Evolutionary conservation across 2,797 vertebrate genomes (phyloP), one percentile per base, ranked within the genome.

Genomic region (Sarcoramphus papa): DNA sequence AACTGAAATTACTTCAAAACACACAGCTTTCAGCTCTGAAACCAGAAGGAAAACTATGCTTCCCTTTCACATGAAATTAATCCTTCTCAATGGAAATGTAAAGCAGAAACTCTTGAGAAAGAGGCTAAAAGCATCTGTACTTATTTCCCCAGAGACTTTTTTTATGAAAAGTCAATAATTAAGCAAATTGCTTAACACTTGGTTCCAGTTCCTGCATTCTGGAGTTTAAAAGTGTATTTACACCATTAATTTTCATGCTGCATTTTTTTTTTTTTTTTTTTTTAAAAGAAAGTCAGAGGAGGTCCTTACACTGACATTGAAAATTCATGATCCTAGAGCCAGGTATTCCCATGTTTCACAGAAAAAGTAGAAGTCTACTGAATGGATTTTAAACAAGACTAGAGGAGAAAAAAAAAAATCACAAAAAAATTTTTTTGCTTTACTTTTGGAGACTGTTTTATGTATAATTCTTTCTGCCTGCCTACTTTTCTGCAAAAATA

Each of bases 11-110:
- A 98, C 98, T 98, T 97, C 98, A 97, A 96, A 98, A 97, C 97
- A 98, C 97, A 98, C 98, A 98, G 98, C 98, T 99, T 98, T 99
- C 98, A 97, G 98, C 98, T 98, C 98, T 98, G 98, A 98, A 98
- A 98, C 97, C 97, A 97, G 97, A 97, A 97, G 95, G 96, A 97
- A 98, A 98, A 97, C 95, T 97, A 91, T 95, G 96, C 97, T 97
- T 98, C 96, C 96, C 95, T 98, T 98, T 97, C 97, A 97, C 93
- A 30, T 90, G 89, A 97, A 96, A 95, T 95, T 95, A 97, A 92
- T 96, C 96, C 96, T 97, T 94, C 92, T 97, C 90, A 93, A 95
- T 97, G 97, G 97, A 97, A 97, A 94, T 97, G 97, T 97, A 97
- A 97, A 98, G 96, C 97, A 97, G 96, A 98, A 97, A 98, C 98